These are phyloP conservation scores for Lordiphosa mommai DNA, from an alignment of 1,140 invertebrate genomes.

Conservation along the genomic window DNA sequence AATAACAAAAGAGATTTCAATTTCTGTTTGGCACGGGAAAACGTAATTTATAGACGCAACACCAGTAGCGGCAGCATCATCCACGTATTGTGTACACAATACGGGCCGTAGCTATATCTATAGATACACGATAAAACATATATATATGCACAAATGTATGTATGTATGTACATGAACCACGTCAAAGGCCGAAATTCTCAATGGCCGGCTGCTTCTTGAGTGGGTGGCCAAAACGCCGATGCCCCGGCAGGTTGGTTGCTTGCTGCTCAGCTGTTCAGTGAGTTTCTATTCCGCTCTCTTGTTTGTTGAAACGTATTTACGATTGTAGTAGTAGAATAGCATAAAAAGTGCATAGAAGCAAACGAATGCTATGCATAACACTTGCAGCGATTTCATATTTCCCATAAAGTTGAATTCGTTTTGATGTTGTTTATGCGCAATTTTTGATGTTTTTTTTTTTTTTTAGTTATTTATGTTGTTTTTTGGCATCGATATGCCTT, in stretches of 20 bases:
- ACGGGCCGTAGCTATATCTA: conserved; percentile 17
- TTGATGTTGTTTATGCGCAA: conserved; percentile 6
- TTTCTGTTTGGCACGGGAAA: conserved; percentile 38
- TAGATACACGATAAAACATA: conserved; percentile 12
- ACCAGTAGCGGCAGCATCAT: conserved; percentile 14
- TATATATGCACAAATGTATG: conserved; percentile 14
- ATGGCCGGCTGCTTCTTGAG: conserved; percentile 47
- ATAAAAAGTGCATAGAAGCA: conserved; percentile 67
- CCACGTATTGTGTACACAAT: conserved; percentile 10
- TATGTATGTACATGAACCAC: conserved; percentile 26
- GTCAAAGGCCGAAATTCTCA: conserved; percentile 65
- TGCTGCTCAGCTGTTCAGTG: conserved; percentile 33
- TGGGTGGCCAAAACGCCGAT: conserved; percentile 27
- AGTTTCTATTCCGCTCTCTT: conserved; percentile 5
- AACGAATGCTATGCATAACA: conserved; percentile 50
- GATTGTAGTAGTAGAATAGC: conserved; percentile 67
- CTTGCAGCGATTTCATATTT: conserved; percentile 53
- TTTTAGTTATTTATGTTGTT: conserved; percentile 25
- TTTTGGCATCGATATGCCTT: conserved; percentile 16
- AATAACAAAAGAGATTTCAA: conserved; percentile 43
- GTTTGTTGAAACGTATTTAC: conserved; percentile 41
- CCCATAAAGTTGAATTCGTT: background rate
- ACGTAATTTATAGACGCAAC: conserved; percentile 48
- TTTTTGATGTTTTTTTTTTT: conserved; percentile 22
- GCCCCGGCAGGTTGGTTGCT: conserved; percentile 31